phyloP scores from a whole-genome alignment of 2,113 vertebrate genomes.

The Neomonachus schauinslandi region DNA sequence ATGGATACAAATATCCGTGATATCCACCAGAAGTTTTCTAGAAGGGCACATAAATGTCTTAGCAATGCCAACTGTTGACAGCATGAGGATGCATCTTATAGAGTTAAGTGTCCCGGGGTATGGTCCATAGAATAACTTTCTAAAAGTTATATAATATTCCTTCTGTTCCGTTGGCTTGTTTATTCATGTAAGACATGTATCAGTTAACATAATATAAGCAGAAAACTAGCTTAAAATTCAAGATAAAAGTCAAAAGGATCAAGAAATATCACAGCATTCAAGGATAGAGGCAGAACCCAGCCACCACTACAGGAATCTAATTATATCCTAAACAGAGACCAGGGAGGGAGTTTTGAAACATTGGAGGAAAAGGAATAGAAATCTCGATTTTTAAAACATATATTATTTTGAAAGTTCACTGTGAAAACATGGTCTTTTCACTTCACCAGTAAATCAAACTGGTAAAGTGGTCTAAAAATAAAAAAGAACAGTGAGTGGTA shows the following conservation, averaged over 20 bases:
- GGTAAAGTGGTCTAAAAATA: slow-evolving; percentile 58
- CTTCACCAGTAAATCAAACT: slow-evolving; percentile 52
- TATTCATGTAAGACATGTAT: neutral
- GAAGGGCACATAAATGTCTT: neutral
- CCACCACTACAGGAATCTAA: neutral
- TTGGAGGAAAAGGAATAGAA: slow-evolving; percentile 57
- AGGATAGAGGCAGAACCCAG: neutral
- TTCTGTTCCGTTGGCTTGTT: neutral
- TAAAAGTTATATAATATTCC: neutral
- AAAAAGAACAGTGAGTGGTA: slow-evolving; percentile 22
- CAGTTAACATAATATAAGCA: neutral
- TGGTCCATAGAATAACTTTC: neutral
- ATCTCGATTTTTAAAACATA: slow-evolving; percentile 67
- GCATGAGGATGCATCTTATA: too few relatives aligned
- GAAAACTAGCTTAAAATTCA: slow-evolving; percentile 26
- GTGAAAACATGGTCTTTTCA: slow-evolving; percentile 52
- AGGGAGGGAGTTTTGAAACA: slow-evolving; percentile 66
- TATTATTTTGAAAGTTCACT: slow-evolving; percentile 54
- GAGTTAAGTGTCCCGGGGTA: neutral
- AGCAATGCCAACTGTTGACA: neutral
- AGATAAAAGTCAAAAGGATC: neutral
- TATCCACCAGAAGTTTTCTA: neutral
- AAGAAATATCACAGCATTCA: neutral
- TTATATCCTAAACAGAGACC: slow-evolving; percentile 75
- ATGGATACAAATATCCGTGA: neutral